Evolutionary conservation across 1,140 invertebrate genomes (phyloP).

Genomic region (Zaprionus africanus): DNA sequence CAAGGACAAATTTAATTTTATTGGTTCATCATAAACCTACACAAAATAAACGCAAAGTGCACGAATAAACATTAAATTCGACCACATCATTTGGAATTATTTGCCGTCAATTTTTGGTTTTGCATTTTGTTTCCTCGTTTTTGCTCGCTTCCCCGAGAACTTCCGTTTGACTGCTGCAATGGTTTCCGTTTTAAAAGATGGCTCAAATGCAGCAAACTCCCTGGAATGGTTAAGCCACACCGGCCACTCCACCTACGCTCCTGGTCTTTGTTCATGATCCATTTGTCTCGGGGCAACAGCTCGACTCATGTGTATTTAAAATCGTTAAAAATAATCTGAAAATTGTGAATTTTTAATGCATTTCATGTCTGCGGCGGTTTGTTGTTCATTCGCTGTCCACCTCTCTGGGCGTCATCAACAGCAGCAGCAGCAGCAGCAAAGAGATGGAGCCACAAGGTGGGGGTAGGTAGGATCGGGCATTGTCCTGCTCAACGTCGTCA

Average conservation of each 20-base stretch:
- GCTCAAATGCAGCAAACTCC: background rate
- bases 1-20: background rate
- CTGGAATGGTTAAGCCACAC: background rate
- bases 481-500: slow-evolving; percentile 39
- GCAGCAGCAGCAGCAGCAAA: slow-evolving; percentile 4
- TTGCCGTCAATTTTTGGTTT: slow-evolving; percentile 51
- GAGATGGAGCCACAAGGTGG: background rate
- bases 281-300: slow-evolving; percentile 55
- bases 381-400: slow-evolving; percentile 34
- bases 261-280: slow-evolving; percentile 61
- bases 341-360: slow-evolving; percentile 82
- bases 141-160: background rate
- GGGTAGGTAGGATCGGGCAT: slow-evolving; percentile 25
- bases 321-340: slow-evolving; percentile 82
- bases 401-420: slow-evolving; percentile 57
- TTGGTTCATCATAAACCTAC: too few relatives aligned
- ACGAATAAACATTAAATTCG: slow-evolving; percentile 18
- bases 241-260: background rate
- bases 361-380: slow-evolving; percentile 63
- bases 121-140: slow-evolving; percentile 22
- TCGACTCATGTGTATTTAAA: slow-evolving; percentile 75
- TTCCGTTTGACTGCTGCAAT: background rate
- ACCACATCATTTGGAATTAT: slow-evolving; percentile 45
- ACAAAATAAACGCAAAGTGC: background rate
- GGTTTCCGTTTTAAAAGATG: background rate